Evolutionary conservation across 1,140 invertebrate species (phyloP).

Genomic region (Diploscapter pachys): DNA sequence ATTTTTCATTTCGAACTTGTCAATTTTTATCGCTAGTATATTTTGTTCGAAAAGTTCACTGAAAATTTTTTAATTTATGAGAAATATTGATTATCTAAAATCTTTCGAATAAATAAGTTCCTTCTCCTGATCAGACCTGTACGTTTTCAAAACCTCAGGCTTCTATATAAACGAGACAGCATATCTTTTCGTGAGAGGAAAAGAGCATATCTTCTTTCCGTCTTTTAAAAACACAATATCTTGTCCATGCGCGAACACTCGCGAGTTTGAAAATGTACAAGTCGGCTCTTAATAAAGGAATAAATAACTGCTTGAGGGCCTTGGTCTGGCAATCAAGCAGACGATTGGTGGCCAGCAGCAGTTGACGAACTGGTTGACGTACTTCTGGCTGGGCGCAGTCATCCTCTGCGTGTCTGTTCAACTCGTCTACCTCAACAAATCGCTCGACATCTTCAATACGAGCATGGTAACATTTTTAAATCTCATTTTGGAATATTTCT

Average conservation of each 20-base stretch:
- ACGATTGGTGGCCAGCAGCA: slow-evolving; percentile 68
- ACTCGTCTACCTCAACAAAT: slow-evolving; percentile 66
- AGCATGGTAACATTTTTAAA: slow-evolving; percentile 69
- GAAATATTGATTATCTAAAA: background rate
- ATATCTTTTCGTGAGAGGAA: background rate
- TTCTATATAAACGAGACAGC: background rate
- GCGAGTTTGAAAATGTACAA: background rate
- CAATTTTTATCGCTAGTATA: background rate
- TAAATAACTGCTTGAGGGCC: background rate
- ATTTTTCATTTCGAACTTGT: background rate
- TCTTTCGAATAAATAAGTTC: too few species aligned
- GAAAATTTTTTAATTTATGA: background rate
- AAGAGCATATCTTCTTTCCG: background rate
- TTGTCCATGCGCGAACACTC: background rate
- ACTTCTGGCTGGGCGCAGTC: slow-evolving; percentile 73
- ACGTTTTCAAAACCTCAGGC: background rate
- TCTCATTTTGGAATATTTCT: too few species aligned
- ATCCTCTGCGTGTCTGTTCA: slow-evolving; percentile 73
- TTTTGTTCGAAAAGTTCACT: background rate
- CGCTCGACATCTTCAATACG: slow-evolving; percentile 87
- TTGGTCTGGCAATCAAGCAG: slow-evolving; percentile 64
- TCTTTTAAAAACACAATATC: background rate
- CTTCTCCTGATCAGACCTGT: too few species aligned
- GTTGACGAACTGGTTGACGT: slow-evolving; percentile 69
- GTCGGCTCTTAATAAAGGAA: too few species aligned